Percentiles rank a stretch among this genome's conserved stretches.
Evolutionary conservation across 1,140 invertebrate genomes (phyloP).

Genomic region (Drosophila miranda): DNA sequence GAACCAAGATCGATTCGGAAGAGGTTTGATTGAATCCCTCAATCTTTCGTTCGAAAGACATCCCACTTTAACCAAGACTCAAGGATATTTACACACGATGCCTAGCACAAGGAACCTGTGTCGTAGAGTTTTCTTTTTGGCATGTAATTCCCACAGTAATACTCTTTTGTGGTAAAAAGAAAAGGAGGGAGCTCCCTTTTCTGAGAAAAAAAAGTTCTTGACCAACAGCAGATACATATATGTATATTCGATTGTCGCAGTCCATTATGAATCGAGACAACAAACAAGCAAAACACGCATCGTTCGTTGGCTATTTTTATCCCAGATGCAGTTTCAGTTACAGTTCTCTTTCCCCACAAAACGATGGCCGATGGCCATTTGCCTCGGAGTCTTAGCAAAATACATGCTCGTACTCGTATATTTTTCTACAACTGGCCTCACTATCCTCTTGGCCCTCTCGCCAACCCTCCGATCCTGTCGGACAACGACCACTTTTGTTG

Average conservation of each 20-base stretch:
- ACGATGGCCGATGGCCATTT: conserved; percentile 25
- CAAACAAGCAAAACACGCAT: conserved; percentile 29
- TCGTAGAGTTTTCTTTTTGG: too few relatives aligned
- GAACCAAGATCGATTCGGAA: too few relatives aligned
- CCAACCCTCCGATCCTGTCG: too few relatives aligned
- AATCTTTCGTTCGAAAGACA: too few relatives aligned
- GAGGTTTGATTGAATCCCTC: too few relatives aligned
- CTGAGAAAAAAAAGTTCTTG: background rate
- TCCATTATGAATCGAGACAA: conserved; percentile 34
- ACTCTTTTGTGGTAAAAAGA: too few relatives aligned
- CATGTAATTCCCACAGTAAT: too few relatives aligned
- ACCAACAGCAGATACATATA: conserved; percentile 18
- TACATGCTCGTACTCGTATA: background rate
- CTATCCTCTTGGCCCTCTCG: background rate
- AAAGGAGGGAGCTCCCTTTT: too few relatives aligned
- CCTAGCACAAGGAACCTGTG: too few relatives aligned
- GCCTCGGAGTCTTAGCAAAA: conserved; percentile 21
- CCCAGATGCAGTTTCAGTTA: conserved; percentile 29
- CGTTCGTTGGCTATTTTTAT: conserved; percentile 37
- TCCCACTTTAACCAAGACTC: too few relatives aligned
- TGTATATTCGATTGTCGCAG: conserved; percentile 25
- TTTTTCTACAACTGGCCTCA: conserved; percentile 29
- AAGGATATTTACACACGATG: too few relatives aligned
- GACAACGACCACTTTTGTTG: background rate
- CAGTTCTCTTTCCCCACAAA: background rate